Conservation (phyloP, 2,888 invertebrate species). For the Harmothoe impar region DNA sequence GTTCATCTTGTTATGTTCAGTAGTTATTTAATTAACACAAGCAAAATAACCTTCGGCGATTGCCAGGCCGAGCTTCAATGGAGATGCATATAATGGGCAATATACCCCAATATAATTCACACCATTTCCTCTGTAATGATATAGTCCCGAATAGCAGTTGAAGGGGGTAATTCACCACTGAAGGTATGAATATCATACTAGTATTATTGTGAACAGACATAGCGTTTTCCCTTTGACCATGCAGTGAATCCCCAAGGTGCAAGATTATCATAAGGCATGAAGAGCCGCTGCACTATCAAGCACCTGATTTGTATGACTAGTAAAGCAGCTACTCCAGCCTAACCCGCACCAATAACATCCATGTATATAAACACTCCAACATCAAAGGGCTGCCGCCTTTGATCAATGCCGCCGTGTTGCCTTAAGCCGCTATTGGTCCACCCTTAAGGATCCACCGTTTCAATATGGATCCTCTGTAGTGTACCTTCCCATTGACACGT, state of each 20-base stretch:
- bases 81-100: too few relatives aligned
- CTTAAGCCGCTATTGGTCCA: not conserved
- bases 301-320: conserved; percentile 6
- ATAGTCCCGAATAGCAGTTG: too few relatives aligned
- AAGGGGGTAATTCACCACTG: too few relatives aligned
- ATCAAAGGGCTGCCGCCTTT: not conserved
- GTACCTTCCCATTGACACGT: not conserved
- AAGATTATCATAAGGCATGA: not conserved
- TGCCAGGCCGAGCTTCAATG: too few relatives aligned
- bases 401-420: conserved; percentile 10
- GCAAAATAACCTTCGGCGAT: too few relatives aligned
- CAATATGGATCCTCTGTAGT: not conserved
- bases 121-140: too few relatives aligned
- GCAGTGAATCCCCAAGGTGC: not conserved
- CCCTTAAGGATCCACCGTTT: not conserved
- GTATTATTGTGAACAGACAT: too few relatives aligned
- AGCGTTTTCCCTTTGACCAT: not conserved
- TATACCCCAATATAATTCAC: too few relatives aligned
- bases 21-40: too few relatives aligned
- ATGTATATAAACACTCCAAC: conserved; percentile 27
- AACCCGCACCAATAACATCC: not conserved
- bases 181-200: too few relatives aligned
- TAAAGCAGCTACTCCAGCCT: not conserved
- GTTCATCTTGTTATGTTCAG: too few relatives aligned
- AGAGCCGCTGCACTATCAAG: not conserved